Percentiles rank a stretch among this genome's conserved stretches.
phyloP scores from a whole-genome alignment of 2,113 vertebrate genomes.

The Eclectus roratus region DNA sequence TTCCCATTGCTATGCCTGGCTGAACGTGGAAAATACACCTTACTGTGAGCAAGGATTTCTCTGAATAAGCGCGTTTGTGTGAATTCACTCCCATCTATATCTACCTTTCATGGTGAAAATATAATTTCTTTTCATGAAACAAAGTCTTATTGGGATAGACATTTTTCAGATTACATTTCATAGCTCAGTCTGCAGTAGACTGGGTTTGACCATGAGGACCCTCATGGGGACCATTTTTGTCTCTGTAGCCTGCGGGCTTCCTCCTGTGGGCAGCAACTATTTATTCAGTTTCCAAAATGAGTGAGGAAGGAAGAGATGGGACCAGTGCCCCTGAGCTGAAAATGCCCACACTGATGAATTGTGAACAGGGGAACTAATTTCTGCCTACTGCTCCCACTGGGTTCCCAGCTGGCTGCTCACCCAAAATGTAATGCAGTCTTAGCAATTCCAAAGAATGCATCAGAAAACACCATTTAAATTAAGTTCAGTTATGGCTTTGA shows the following conservation, averaged over 20 bases:
- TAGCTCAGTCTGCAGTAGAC: not conserved
- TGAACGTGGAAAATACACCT: not conserved
- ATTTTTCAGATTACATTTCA: conserved; percentile 35
- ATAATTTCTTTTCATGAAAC: conserved; percentile 1
- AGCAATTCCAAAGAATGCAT: not conserved
- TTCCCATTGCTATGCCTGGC: not conserved
- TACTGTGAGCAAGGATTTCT: not conserved
- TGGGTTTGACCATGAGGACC: not conserved
- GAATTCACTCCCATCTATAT: not conserved
- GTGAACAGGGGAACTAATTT: conserved; percentile 1
- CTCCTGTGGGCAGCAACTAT: not conserved
- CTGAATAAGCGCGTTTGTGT: not conserved
- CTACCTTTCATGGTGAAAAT: not conserved
- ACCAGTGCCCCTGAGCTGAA: not conserved
- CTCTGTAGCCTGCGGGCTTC: not conserved
- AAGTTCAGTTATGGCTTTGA: not conserved
- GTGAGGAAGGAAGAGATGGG: not conserved
- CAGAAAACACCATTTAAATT: not conserved
- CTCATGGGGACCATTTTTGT: not conserved
- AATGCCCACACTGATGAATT: not conserved
- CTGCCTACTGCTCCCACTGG: not conserved
- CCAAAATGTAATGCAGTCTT: not conserved
- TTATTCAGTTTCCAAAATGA: conserved; percentile 30
- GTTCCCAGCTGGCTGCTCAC: not conserved
- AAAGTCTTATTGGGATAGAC: not conserved